Conservation (phyloP, 2,113 vertebrate species). For the Mionectes macconnelli region DNA sequence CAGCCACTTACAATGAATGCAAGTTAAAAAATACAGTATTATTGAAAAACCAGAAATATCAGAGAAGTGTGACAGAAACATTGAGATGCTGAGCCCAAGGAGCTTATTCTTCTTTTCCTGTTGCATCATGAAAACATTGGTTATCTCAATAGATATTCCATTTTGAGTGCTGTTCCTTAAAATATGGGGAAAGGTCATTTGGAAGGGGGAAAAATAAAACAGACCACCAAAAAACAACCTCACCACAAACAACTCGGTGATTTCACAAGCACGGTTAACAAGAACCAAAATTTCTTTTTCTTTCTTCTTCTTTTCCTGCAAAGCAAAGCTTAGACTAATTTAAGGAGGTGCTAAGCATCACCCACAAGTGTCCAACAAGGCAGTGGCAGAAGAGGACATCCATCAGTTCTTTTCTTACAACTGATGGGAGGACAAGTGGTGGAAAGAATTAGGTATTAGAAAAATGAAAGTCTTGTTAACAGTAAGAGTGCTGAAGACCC, state of each 20-base stretch:
- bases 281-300: background rate
- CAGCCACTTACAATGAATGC: background rate
- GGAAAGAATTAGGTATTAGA: conserved; percentile 31
- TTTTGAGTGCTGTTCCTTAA: background rate
- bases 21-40: background rate
- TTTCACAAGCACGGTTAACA: background rate
- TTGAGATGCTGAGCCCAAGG: background rate
- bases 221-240: background rate
- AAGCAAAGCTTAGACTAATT: background rate
- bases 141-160: background rate
- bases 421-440: background rate
- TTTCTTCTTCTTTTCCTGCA: background rate
- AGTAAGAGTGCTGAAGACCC: conserved; percentile 6
- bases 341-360: background rate
- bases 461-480: conserved; percentile 56
- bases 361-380: background rate
- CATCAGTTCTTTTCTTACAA: background rate
- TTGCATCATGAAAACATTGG: background rate
- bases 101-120: background rate
- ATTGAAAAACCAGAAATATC: background rate
- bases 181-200: background rate
- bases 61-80: background rate
- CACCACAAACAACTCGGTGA: background rate
- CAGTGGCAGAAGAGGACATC: background rate
- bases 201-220: background rate